A percentile compares a stretch with the other conserved stretches of the same genome.
These are phyloP conservation scores for Styela plicata DNA, from an alignment of 23 tunicate genomes.

Conservation along the genomic window DNA sequence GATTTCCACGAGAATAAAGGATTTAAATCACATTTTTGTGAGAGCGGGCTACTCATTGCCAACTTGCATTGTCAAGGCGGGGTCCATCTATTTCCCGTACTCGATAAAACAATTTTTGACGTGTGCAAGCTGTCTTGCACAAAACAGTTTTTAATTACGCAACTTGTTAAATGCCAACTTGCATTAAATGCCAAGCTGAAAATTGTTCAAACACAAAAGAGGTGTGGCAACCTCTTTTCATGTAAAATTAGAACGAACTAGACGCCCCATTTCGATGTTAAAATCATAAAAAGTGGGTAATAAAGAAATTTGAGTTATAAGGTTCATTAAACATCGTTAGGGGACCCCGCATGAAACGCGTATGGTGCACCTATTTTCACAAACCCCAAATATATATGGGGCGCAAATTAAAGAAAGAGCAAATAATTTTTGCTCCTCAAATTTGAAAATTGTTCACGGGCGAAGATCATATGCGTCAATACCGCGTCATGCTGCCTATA, in stretches of 20 bases:
- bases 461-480: background rate
- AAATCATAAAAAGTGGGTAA: background rate
- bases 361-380: too few species aligned
- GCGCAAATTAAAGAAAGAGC: background rate
- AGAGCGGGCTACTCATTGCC: too few species aligned
- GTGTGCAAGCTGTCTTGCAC: too few species aligned
- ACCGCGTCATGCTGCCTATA: background rate
- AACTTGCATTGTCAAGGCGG: too few species aligned
- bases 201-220: background rate
- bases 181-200: background rate
- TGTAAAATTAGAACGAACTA: background rate
- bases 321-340: background rate
- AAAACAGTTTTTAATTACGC: background rate
- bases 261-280: background rate
- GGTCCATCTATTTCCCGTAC: too few species aligned
- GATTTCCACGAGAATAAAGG: too few species aligned
- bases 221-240: background rate
- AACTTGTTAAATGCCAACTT: too few species aligned
- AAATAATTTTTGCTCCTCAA: background rate
- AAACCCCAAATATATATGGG: too few species aligned
- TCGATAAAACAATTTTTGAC: too few species aligned
- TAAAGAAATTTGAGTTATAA: background rate
- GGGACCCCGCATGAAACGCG: too few species aligned
- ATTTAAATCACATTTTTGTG: too few species aligned
- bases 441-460: background rate